Evolutionary conservation across 2,113 vertebrate genomes (phyloP).

Genomic region (Hoplias malabaricus): DNA sequence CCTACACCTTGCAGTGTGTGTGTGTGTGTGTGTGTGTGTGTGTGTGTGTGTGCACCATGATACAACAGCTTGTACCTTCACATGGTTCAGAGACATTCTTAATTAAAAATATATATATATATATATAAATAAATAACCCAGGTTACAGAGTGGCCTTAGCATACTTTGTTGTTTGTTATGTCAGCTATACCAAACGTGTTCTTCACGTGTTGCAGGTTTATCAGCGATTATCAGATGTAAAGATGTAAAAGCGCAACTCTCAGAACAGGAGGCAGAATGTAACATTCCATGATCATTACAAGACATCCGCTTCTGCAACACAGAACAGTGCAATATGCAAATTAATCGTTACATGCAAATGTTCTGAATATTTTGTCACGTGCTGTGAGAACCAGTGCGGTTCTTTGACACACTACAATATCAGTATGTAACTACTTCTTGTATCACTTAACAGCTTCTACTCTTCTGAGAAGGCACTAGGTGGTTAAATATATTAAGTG

Average conservation of each 20-base stretch:
- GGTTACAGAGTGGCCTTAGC: no score
- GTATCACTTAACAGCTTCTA: no score
- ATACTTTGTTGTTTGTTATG: background rate
- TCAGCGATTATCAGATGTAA: no score
- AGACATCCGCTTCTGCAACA: background rate
- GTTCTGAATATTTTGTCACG: background rate
- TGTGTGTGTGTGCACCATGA: background rate
- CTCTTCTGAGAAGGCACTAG: no score
- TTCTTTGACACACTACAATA: no score
- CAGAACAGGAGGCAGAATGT: no score
- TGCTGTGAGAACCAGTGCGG: background rate
- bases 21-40: constrained; percentile 11
- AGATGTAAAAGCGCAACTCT: no score
- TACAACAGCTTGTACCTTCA: no score
- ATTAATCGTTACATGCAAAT: background rate
- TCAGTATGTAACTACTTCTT: no score
- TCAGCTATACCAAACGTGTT: background rate
- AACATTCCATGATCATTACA: no score
- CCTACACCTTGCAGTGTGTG: background rate
- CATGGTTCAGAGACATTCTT: background rate
- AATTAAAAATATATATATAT: no score
- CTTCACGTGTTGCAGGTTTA: background rate
- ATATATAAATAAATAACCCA: background rate
- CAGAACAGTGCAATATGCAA: background rate
- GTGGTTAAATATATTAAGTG: no score